Evolutionary conservation across 1,140 invertebrate species (phyloP), one percentile per base, ranked within the genome.

Genomic region (Onthophagus taurus): DNA sequence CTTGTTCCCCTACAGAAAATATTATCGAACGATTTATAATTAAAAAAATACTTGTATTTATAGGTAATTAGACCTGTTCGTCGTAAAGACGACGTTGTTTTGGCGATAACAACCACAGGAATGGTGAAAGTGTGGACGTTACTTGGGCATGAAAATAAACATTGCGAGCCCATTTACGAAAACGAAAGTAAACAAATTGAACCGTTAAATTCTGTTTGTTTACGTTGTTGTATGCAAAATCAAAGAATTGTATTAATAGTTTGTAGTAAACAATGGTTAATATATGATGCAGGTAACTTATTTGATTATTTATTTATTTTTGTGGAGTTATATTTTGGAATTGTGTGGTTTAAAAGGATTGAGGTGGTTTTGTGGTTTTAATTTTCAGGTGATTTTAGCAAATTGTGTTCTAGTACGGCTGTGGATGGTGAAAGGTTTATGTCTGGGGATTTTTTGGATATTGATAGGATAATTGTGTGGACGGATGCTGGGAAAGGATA

Each of bases 61-160:
- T 47, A 76, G 74, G 74, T 85, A 13, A 69, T 98, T 14, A 72
- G 87, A 47, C 92, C 94, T 45, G 81, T 81, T 55, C 87, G 88
- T 58, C 78, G 85, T 58, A 89, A 83, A 81, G 92, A 97, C 71
- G 95, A 98, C 69, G 92, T 98, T 5, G 86, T 98, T 4, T 71
- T 99, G 53, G 96, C 90, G 12, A 77, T 98, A 31, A 95, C 94
- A 7, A 93, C 94, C 24, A 92, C 92, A 9, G 96, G 96, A 21
- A 92, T 89, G 35, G 90, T 99, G 4, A 99, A 98, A 72, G 88
- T 98, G 0, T 99, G 96, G 96, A 96, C 92, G 0, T 70, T 98
- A 2, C 71, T 82, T 23, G 89, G 89, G 4, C 79, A 84, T 47
- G 93, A 97, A 63, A 82, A 85, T 53, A 89, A 85, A 56, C 81